Evolutionary conservation across 1,140 invertebrate genomes (phyloP).

Genomic region (Dufourea novaeangliae): DNA sequence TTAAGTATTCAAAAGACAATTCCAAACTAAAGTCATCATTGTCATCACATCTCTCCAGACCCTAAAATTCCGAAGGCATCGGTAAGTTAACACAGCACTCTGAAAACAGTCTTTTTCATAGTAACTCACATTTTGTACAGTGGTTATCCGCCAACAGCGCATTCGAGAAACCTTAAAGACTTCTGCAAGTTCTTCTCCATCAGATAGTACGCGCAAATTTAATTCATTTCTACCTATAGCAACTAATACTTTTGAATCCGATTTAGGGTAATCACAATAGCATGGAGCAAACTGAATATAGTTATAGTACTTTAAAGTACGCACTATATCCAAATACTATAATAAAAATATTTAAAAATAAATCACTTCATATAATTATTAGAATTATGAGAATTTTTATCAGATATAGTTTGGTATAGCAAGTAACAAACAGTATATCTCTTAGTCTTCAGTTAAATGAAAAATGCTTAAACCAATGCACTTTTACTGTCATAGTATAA

Average conservation of each 20-base stretch:
- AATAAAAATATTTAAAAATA: constrained; percentile 69
- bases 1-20: constrained; percentile 97
- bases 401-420: background rate
- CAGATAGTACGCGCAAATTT: constrained; percentile 83
- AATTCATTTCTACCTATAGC: constrained; percentile 91
- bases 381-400: background rate
- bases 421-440: background rate
- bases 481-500: background rate
- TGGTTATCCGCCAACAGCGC: constrained; percentile 98
- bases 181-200: constrained; percentile 85
- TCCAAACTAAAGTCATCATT: constrained; percentile 84
- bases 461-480: too few relatives aligned
- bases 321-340: constrained; percentile 91
- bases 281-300: constrained; percentile 92
- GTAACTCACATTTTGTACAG: constrained; percentile 87
- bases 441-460: background rate
- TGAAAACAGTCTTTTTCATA: constrained; percentile 7
- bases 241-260: constrained; percentile 86
- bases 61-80: constrained; percentile 55
- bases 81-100: constrained; percentile 17
- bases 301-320: constrained; percentile 93
- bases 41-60: constrained; percentile 69
- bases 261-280: constrained; percentile 89
- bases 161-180: constrained; percentile 96
- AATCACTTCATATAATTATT: background rate